A percentile compares a stretch with the other conserved stretches of the same genome.
phyloP scores from a whole-genome alignment of 2,888 invertebrate genomes.

The Andrena dorsata region DNA sequence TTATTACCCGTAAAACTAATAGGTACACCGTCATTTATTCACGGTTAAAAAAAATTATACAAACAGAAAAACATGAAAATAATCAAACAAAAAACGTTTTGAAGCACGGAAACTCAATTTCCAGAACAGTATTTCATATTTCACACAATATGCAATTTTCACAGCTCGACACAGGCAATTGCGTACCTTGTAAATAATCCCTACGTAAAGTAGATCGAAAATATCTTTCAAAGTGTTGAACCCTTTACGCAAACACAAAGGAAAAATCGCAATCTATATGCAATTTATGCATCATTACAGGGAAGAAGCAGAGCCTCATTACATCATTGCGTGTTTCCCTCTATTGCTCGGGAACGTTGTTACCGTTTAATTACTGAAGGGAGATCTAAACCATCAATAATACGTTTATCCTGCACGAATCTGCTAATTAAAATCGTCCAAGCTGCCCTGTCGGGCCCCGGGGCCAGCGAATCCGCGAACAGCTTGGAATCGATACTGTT shows the following conservation, averaged over 20 bases:
- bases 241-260: not conserved
- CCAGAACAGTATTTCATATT: no score
- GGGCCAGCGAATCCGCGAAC: not conserved
- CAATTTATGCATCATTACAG: not conserved
- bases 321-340: not conserved
- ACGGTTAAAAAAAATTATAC: no score
- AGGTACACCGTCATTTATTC: no score
- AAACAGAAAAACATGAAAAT: no score
- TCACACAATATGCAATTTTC: no score
- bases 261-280: not conserved
- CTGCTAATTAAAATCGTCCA: slow-evolving; percentile 7
- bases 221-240: not conserved
- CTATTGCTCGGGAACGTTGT: not conserved
- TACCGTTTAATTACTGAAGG: not conserved
- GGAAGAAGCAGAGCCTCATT: not conserved
- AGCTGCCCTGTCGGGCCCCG: not conserved
- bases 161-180: no score
- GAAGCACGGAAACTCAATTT: no score
- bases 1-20: no score
- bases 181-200: not conserved
- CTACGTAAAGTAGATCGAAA: not conserved
- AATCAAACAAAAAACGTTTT: not conserved
- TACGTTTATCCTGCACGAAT: not conserved
- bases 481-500: slow-evolving; percentile 6
- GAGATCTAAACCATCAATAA: slow-evolving; percentile 1